Evolutionary conservation across 2,888 invertebrate genomes (phyloP), one percentile per base, ranked within the genome.

Genomic region (Leptinotarsa peninsularis): DNA sequence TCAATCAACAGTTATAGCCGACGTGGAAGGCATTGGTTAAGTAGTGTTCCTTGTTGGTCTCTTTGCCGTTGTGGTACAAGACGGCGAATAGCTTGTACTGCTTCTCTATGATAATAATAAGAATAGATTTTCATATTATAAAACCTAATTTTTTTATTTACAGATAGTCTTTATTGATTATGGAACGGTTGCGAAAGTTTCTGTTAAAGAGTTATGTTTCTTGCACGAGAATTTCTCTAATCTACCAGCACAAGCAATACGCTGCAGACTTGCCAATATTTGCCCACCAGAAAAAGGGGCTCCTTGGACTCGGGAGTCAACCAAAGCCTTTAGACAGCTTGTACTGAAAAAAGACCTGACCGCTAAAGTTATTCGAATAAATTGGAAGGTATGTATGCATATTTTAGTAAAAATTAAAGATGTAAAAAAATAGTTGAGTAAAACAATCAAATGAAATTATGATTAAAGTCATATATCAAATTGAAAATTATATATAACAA

Each of bases 131-230:
- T 58, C 14, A 27, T 54, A 27, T 73, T 52, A 68, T 23, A 50
- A 58, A 23, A 49, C 15, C 70, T 52, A 21, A 15, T 7, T 56
- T 43, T 66, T 56, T 73, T 58, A 74, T 56, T 82, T 80, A 76
- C 84, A 91, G 90, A 90, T 91, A 82, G 90, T 90, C 56, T 91
- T 90, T 87, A 87, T 91, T 80, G 92, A 92, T 88, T 91, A 90
- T 87, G 92, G 91, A 83, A 91, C 91, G 66, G 89, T 91, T 84
- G 88, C 88, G 76, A 82, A 83, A 73, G 88, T 87, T 81, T 85
- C 89, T 75, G 75, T 73, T 4, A 81, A 81, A 7, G 82, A 82
- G 3, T 75, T 87, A 33, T 86, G 85, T 76, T 88, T 85, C 75
- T 88, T 91, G 82, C 88, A 81, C 80, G 86, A 86, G 50, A 81